Evolutionary conservation across 2,113 vertebrate species (phyloP).

Genomic region (Setophaga coronata): DNA sequence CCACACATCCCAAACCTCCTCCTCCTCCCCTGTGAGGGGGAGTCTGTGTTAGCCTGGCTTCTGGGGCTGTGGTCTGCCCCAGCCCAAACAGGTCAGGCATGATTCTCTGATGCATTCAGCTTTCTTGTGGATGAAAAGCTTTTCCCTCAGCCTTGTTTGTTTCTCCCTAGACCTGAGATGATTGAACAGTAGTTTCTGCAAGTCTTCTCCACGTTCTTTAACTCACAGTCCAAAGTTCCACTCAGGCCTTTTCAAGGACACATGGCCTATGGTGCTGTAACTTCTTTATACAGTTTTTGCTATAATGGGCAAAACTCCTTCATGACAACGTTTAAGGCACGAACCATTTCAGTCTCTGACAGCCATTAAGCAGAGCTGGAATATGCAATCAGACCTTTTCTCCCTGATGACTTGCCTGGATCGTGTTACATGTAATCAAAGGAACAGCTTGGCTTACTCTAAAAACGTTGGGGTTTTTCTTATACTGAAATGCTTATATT

Average conservation of each 20-base stretch:
- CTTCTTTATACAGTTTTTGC: not conserved
- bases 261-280: accelerated
- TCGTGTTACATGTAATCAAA: not conserved
- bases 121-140: not conserved
- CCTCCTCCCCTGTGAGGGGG: accelerated
- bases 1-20: not conserved
- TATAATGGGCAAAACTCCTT: not conserved
- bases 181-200: accelerated
- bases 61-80: no score
- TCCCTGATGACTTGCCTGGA: not conserved
- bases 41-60: not conserved
- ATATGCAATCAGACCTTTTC: not conserved
- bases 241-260: not conserved
- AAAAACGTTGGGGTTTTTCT: not conserved
- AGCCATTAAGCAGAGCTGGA: not conserved
- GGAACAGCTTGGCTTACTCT: not conserved
- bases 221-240: not conserved
- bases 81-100: not conserved
- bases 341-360: not conserved
- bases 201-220: accelerated
- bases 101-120: not conserved
- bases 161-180: not conserved
- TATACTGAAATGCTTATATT: not conserved
- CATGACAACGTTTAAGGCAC: not conserved
- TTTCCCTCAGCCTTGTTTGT: not conserved